These are phyloP conservation scores for Notarius lentiginosus DNA, from an alignment of 2,113 vertebrate genomes.

Conservation along the genomic window DNA sequence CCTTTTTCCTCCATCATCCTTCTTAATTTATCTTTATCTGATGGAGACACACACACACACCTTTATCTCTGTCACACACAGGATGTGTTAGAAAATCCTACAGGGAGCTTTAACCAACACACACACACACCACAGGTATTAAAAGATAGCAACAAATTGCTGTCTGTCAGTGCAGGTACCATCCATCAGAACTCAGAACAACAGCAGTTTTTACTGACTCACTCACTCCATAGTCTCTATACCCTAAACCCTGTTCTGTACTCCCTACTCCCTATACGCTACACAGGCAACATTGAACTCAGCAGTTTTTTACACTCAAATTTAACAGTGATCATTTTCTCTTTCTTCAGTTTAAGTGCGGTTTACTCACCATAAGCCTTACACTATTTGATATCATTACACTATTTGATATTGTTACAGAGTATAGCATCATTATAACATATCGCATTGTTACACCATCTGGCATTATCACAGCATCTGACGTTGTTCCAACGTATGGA, in stretches of 20 bases:
- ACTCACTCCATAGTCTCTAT: not conserved
- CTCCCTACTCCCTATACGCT: too few relatives aligned
- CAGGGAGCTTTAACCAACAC: not conserved
- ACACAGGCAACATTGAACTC: too few relatives aligned
- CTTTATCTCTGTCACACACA: not conserved
- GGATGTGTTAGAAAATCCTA: not conserved
- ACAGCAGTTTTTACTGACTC: not conserved
- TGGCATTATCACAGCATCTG: too few relatives aligned
- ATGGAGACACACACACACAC: slow-evolving; percentile 22
- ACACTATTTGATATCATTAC: too few relatives aligned
- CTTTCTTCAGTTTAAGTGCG: too few relatives aligned
- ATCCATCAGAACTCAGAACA: not conserved
- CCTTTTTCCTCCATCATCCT: not conserved
- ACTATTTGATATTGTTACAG: too few relatives aligned
- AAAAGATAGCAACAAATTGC: not conserved
- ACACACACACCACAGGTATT: not conserved
- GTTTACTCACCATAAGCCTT: too few relatives aligned
- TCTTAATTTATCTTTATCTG: not conserved
- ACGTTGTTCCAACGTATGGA: too few relatives aligned
- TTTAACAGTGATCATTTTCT: too few relatives aligned
- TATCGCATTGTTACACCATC: too few relatives aligned
- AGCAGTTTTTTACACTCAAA: too few relatives aligned
- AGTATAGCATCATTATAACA: too few relatives aligned
- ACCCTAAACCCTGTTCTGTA: not conserved
- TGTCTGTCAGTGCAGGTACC: not conserved